Evolutionary conservation across 2,113 vertebrate genomes (phyloP), one percentile per base, ranked within the genome.

Genomic region (Carlito syrichta): DNA sequence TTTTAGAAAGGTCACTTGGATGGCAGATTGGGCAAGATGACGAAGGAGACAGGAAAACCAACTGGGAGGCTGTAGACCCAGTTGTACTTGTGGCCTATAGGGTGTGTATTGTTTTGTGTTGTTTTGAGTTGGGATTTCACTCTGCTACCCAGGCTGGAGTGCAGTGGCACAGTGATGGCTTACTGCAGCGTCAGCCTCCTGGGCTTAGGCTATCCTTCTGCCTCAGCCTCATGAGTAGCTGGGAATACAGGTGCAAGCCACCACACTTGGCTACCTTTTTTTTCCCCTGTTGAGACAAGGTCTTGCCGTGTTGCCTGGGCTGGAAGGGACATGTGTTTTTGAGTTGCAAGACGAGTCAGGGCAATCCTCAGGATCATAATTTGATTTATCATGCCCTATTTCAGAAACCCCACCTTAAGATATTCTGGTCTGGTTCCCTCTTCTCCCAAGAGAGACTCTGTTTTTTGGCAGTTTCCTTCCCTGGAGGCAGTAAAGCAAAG

Each of bases 71-170:
- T 20, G 45, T 19, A n/a, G 50, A 22, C 30, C 4, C 30, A n/a
- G 45, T 25, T 3, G 0, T 20, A 25, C 3, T 68, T 1, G 8
- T 86, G 77, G 38, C 63, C 77, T 6, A 0, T 1, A 8, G n/a
- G 85, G 68, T n/a, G n/a, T n/a, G n/a, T n/a, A n/a, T n/a, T n/a
- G n/a, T n/a, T n/a, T n/a, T n/a, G n/a, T n/a, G n/a, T n/a, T n/a
- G n/a, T n/a, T n/a, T n/a, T n/a, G n/a, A n/a, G n/a, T n/a, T n/a
- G n/a, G n/a, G n/a, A n/a, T n/a, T n/a, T n/a, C n/a, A n/a, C n/a
- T n/a, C n/a, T n/a, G n/a, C n/a, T n/a, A n/a, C n/a, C n/a, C n/a
- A n/a, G n/a, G n/a, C n/a, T n/a, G n/a, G n/a, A n/a, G n/a, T n/a
- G n/a, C n/a, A n/a, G n/a, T n/a, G n/a, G n/a, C n/a, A n/a, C n/a